Percentiles rank a stretch among this genome's conserved stretches.
phyloP scores from a whole-genome alignment of 1,140 invertebrate species.

The Drosophila erecta region DNA sequence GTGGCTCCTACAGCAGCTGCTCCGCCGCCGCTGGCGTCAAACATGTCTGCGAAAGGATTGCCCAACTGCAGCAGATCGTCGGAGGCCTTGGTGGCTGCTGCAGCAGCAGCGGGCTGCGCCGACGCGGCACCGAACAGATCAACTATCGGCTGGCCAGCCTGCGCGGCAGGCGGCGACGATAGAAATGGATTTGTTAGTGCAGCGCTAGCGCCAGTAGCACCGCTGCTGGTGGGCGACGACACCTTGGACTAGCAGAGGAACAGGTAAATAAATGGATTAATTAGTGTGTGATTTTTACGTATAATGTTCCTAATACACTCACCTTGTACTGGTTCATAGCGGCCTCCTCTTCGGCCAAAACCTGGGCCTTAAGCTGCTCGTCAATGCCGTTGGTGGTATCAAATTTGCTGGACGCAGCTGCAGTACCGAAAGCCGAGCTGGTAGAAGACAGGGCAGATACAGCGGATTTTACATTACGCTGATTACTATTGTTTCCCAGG shows the following conservation, averaged over 20 bases:
- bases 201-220: conserved; percentile 85
- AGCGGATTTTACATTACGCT: conserved; percentile 93
- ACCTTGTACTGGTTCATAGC: conserved; percentile 98
- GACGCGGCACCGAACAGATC: conserved; percentile 91
- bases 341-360: conserved; percentile 97
- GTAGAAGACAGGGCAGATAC: conserved; percentile 95
- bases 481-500: conserved; percentile 87
- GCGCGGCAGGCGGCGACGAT: conserved; percentile 86
- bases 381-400: conserved; percentile 92
- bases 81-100: conserved; percentile 88
- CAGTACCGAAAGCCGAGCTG: conserved; percentile 93
- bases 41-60: conserved; percentile 96
- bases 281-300: background rate
- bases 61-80: conserved; percentile 95
- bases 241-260: conserved; percentile 89
- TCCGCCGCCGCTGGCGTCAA: conserved; percentile 86
- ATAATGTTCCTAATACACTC: conserved; percentile 53
- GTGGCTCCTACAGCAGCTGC: conserved; percentile 84
- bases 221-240: conserved; percentile 88
- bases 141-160: conserved; percentile 88
- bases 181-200: conserved; percentile 94
- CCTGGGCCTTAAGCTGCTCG: conserved; percentile 93
- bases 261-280: conserved; percentile 40
- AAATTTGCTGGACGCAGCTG: conserved; percentile 90
- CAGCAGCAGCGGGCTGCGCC: conserved; percentile 83